Evolutionary conservation across 2,888 invertebrate genomes (phyloP), one percentile per base, ranked within the genome.

Genomic region (Zeuzera pyrina): DNA sequence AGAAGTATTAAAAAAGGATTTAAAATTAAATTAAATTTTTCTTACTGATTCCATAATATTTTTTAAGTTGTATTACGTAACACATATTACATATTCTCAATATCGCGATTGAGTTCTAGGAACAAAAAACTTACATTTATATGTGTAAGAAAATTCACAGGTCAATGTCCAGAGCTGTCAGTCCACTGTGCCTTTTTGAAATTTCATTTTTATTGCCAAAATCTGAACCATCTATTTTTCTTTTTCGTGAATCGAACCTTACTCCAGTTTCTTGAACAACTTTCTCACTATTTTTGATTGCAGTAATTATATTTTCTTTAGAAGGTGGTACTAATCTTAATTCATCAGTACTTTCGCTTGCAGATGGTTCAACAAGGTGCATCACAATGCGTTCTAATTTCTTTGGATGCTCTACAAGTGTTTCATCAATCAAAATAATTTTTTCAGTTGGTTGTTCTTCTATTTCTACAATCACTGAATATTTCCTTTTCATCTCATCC

Each of bases 401-500:
- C 36, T 85, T 81, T 0, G 91, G 91, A 71, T 92, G 89, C 55
- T 92, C 91, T 0, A 91, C 88, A 1, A 85, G 85, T 5, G 61
- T 60, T 23, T 79, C 78, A 49, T 79, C 76, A 30, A 57, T 31
- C 8, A 56, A 36, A 10, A 49, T 28, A 10, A 47, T 35, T 26
- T 44, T 50, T 8, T 69, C 67, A 34, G 39, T 49, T 16, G 62
- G 57, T 28, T 79, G 71, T 39, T 81, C 83, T 33, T 81, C 77
- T 25, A 81, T 73, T 47, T 87, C 84, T 8, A 88, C 85, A 36
- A 90, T 86, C 1, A 91, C 90, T 5, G 93, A 91, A 74, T 89
- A 94, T 59, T 89, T 88, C 39, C 85, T 85, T 60, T 92, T 93
- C 93, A 94, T 94, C 46, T 93, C 90, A 30, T 87, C 86, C 42